phyloP scores from a whole-genome alignment of 2,797 vertebrate genomes.

The Pygocentrus nattereri region DNA sequence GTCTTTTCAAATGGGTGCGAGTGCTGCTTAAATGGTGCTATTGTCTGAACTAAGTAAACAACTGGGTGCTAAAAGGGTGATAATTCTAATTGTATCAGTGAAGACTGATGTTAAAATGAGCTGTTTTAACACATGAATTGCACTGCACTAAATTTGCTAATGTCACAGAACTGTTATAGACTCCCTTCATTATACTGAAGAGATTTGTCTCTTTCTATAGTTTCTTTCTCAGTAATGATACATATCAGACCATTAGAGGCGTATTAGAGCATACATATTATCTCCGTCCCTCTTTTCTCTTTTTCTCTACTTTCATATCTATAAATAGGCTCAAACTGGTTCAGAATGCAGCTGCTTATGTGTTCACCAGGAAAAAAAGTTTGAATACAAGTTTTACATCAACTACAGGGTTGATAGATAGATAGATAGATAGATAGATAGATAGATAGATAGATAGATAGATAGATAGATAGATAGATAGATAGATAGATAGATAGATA shows the following conservation, averaged over 20 bases:
- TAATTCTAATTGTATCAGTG: neutral
- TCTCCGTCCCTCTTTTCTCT: neutral
- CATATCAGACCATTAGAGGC: neutral
- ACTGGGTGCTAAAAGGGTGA: neutral
- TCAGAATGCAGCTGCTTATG: too few species aligned
- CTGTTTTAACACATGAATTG: neutral
- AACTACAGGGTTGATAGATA: too few species aligned
- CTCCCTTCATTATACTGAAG: neutral
- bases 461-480: too few species aligned
- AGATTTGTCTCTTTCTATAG: neutral
- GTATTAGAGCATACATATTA: neutral
- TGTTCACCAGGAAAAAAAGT: too few species aligned
- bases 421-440: too few species aligned
- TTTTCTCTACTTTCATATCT: neutral
- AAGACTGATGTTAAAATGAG: neutral
- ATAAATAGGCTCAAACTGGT: too few species aligned
- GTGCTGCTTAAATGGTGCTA: neutral
- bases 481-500: too few species aligned
- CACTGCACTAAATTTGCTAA: neutral
- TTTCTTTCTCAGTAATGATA: neutral
- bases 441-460: too few species aligned
- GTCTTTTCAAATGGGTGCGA: neutral
- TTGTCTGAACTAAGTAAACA: conserved; percentile 18
- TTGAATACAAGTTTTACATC: too few species aligned
- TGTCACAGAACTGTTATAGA: neutral